These are phyloP conservation scores for Scolopax mira DNA, from an alignment of 2,113 vertebrate species.

Conservation along the genomic window DNA sequence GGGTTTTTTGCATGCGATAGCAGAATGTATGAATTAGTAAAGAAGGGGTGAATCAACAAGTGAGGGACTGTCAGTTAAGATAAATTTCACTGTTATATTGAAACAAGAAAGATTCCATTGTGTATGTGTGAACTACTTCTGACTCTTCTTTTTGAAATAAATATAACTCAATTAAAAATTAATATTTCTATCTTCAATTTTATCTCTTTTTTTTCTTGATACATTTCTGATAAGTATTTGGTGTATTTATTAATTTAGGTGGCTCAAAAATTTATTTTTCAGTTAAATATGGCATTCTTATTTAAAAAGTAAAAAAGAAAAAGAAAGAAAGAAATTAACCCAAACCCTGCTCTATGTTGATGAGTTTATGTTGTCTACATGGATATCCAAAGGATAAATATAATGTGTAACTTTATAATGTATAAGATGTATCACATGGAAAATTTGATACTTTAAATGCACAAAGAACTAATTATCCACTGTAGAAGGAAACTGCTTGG, in stretches of 20 bases:
- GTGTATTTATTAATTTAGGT: neutral
- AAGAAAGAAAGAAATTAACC: neutral
- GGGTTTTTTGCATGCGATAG: neutral
- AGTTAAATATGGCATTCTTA: neutral
- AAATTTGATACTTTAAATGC: neutral
- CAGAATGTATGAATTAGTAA: neutral
- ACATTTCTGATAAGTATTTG: neutral
- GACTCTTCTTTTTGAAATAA: neutral
- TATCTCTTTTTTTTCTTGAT: neutral
- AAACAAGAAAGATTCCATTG: neutral
- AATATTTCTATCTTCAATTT: neutral
- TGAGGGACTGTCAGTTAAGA: neutral
- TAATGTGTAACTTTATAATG: neutral
- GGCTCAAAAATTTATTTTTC: neutral
- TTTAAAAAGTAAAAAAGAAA: neutral
- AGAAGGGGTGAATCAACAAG: neutral
- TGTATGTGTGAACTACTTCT: neutral
- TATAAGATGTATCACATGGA: neutral
- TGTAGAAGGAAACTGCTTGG: neutral
- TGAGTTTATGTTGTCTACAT: neutral
- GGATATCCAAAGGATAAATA: neutral
- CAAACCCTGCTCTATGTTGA: neutral
- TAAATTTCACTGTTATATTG: neutral
- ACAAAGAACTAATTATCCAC: neutral
- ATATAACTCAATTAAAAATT: neutral